A percentile compares a stretch with the other conserved stretches of the same genome.
These are phyloP conservation scores for Gracilinanus agilis DNA, from an alignment of 2,113 vertebrate genomes.

Conservation along the genomic window DNA sequence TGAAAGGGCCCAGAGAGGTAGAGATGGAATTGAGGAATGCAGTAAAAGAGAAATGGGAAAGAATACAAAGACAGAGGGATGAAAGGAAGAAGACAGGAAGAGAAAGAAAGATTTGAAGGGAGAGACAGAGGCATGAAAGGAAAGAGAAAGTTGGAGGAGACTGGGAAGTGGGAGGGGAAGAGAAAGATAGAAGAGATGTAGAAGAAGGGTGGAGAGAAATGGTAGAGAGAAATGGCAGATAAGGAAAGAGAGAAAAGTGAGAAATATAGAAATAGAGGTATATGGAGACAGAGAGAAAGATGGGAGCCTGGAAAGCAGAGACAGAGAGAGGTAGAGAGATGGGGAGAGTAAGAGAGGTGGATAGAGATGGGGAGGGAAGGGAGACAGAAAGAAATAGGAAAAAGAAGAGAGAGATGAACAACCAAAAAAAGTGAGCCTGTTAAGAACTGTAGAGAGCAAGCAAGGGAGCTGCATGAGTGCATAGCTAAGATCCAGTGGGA, in stretches of 20 bases:
- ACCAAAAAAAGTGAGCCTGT: not conserved
- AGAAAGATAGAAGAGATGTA: not conserved
- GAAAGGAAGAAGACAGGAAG: constrained; percentile 23
- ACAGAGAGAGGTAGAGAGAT: not conserved
- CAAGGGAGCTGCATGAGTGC: not conserved
- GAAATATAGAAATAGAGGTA: not conserved
- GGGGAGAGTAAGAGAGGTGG: not conserved
- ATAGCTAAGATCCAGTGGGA: constrained; percentile 68
- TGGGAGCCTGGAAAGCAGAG: too few species aligned
- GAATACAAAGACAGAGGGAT: constrained; percentile 34
- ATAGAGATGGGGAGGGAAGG: not conserved
- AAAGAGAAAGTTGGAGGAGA: not conserved
- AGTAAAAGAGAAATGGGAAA: not conserved
- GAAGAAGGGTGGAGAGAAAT: not conserved
- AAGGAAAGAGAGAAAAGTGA: not conserved
- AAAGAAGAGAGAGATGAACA: not conserved
- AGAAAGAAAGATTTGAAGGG: constrained; percentile 53
- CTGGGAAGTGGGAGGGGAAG: not conserved
- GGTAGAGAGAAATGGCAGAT: not conserved
- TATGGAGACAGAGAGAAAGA: not conserved
- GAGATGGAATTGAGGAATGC: not conserved
- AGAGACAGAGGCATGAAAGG: not conserved
- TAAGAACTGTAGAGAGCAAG: constrained; percentile 26
- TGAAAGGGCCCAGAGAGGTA: not conserved
- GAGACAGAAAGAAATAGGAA: not conserved